These are phyloP conservation scores for Rhadina sibilatrix DNA, from an alignment of 2,113 vertebrate genomes.

Conservation along the genomic window DNA sequence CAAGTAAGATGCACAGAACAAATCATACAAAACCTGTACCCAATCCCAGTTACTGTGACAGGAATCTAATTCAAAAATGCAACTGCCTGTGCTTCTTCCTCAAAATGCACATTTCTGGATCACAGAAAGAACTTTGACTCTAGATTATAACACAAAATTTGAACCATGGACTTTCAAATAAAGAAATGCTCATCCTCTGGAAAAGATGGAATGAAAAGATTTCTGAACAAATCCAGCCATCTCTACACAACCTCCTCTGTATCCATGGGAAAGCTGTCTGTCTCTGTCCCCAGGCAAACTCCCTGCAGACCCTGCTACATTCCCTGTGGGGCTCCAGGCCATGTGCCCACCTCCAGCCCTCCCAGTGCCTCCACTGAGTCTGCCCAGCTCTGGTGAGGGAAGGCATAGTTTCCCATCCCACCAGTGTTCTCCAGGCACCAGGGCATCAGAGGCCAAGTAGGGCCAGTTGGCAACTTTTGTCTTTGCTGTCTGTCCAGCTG, in stretches of 20 bases:
- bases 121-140: neutral
- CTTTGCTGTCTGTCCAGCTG: neutral
- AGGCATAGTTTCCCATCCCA: neutral
- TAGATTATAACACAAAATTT: neutral
- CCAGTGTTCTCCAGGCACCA: neutral
- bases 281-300: neutral
- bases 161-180: neutral
- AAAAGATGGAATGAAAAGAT: neutral
- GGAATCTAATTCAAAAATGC: neutral
- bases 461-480: neutral
- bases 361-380: too few species aligned
- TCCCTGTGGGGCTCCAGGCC: neutral
- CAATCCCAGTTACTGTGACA: neutral
- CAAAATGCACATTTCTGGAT: neutral
- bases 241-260: neutral
- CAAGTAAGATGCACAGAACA: neutral
- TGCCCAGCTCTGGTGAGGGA: neutral
- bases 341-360: accelerated
- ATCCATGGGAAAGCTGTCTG: neutral
- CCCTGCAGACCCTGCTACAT: accelerated
- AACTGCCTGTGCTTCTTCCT: neutral
- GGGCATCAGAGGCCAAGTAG: neutral
- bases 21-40: neutral
- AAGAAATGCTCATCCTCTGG: neutral
- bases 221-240: neutral